Base-by-base conservation (phyloP, 1,140 invertebrate genomes). In the Conopomorpha cramerella region DNA sequence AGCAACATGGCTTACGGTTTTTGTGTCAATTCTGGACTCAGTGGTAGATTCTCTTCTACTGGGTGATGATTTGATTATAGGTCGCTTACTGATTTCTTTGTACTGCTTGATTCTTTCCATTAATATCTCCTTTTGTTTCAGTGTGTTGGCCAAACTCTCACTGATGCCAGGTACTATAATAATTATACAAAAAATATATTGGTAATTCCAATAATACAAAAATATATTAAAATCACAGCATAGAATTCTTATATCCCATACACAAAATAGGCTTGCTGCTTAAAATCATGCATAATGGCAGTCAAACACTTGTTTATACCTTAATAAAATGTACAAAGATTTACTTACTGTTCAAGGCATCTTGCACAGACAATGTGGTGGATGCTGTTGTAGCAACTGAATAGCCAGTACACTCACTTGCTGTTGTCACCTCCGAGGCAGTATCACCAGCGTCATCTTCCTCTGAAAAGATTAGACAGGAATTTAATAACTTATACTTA, bases 61-160 rank as follows among this genome's bases (percentile, higher is more conserved):
- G 27, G 49, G 30, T 39, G 45, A 38, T 27, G 48, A 41, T 53
- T 60, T 64, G 30, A 51, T 56, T 30, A 55, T 54, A 12, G 61
- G 65, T 49, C 55, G 59, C 48, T 72, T 76, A 43, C 60, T 72
- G 19, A 72, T 68, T 51, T 76, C 67, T 39, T 76, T 76, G 33
- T 76, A 76, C 36, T 72, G 71, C 41, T 70, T 76, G 39, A 76
- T 76, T 41, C 64, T 64, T 51, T 76, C 67, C 65, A 76, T 65
- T 14, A 76, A 41, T 15, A 72, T 15, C 34, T 76, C 71, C 27
- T 76, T 76, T 33, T 76, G 71, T 51, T 71, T 76, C 12, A 76
- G 43, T 17, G 70, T 76, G 37, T 76, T 76, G 16, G 70, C 70
- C 42, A 76, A 60, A 45, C 65, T 76, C 52, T 76, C 70, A 61